Conservation (phyloP, 1,140 invertebrate species). For the Pentalonia nigronervosa region DNA sequence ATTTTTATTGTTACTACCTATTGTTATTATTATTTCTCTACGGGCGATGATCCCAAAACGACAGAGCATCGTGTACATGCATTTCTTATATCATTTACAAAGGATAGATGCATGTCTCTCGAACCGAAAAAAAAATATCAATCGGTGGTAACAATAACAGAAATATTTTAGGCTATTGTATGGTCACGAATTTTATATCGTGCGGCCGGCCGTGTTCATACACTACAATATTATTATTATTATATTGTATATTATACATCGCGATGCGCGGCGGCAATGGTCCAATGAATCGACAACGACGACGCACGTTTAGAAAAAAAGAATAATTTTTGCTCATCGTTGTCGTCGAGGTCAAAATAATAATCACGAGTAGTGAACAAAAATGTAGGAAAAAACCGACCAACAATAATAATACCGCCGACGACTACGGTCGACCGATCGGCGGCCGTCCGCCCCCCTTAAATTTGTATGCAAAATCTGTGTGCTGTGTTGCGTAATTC, state of each 20-base stretch:
- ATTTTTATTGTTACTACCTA: neutral
- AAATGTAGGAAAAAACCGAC: conserved; percentile 7
- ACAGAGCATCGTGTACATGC: neutral
- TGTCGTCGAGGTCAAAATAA: conserved; percentile 35
- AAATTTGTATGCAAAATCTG: conserved; percentile 30
- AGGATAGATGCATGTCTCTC: neutral
- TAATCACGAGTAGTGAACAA: conserved; percentile 39
- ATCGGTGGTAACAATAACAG: neutral
- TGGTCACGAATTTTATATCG: neutral
- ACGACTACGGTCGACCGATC: neutral
- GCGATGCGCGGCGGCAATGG: neutral
- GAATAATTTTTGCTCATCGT: neutral
- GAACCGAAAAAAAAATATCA: neutral
- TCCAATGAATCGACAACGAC: conserved; percentile 24
- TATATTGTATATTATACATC: neutral
- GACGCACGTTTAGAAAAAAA: conserved; percentile 2
- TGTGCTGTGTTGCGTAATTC: conserved; percentile 22
- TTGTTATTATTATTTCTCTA: neutral
- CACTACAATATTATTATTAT: conserved; percentile 5
- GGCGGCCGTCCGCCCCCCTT: neutral
- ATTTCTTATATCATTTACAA: neutral
- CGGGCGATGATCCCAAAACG: neutral
- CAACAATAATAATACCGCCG: neutral
- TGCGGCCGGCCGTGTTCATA: neutral
- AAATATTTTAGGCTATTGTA: conserved; percentile 2